Evolutionary conservation across 2,888 invertebrate genomes (phyloP).

Genomic region (Meteorus cinctellus): DNA sequence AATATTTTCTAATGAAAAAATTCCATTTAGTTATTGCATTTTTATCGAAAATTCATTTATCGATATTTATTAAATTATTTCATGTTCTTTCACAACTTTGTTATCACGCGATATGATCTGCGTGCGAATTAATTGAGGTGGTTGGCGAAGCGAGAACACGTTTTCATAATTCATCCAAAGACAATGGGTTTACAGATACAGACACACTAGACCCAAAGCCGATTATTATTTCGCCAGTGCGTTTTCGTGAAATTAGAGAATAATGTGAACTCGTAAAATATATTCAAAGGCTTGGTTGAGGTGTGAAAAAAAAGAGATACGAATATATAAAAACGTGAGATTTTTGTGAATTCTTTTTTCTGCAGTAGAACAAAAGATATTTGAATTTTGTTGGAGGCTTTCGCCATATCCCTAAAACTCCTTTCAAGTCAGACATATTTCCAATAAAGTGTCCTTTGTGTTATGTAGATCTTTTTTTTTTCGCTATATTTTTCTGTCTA

Average conservation of each 20-base stretch:
- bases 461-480: not conserved
- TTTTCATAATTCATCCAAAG: not conserved
- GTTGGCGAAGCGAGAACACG: not conserved
- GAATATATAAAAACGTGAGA: not conserved
- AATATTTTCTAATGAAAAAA: too few species aligned
- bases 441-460: constrained; percentile 19
- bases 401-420: not conserved
- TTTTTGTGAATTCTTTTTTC: not conserved
- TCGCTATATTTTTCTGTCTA: not conserved
- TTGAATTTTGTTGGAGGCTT: constrained; percentile 1
- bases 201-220: not conserved
- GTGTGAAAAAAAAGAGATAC: not conserved
- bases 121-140: not conserved
- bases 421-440: not conserved
- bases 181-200: not conserved
- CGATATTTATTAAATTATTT: not conserved
- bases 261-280: constrained; percentile 3
- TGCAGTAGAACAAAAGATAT: constrained; percentile 1
- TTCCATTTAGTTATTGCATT: too few species aligned
- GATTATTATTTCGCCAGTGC: constrained; percentile 6
- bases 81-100: not conserved
- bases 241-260: constrained; percentile 9
- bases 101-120: not conserved
- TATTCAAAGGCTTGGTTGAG: not conserved
- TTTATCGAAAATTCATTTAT: not conserved